phyloP scores from a whole-genome alignment of 2,888 invertebrate genomes.

The Phortica magna region DNA sequence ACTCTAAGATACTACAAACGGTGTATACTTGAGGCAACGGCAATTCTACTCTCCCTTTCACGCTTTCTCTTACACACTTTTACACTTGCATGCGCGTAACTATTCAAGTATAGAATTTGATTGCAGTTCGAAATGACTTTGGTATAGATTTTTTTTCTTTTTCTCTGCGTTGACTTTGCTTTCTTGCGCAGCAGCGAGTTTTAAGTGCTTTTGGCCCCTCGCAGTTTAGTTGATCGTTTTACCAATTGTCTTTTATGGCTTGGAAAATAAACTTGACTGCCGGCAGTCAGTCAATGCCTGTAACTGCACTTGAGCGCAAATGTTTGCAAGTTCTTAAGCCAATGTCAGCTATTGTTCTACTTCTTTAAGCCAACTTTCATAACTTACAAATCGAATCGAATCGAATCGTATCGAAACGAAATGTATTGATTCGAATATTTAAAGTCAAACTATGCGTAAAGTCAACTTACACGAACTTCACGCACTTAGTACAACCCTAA shows the following conservation, averaged over 20 bases:
- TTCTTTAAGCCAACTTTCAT: slow-evolving; percentile 2
- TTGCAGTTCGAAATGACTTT: slow-evolving; percentile 73
- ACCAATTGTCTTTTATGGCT: slow-evolving; percentile 70
- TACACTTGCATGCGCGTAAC: slow-evolving; percentile 35
- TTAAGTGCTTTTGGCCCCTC: slow-evolving; percentile 55
- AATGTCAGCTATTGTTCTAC: background rate
- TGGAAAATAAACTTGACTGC: slow-evolving; percentile 71
- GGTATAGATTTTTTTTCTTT: slow-evolving; percentile 26
- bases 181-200: background rate
- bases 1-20: background rate
- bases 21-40: too few species aligned
- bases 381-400: background rate
- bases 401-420: background rate
- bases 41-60: too few species aligned
- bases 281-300: background rate
- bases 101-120: slow-evolving; percentile 74
- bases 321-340: slow-evolving; percentile 11
- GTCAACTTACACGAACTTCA: slow-evolving; percentile 67
- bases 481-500: too few species aligned
- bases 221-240: slow-evolving; percentile 58
- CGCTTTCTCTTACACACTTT: background rate
- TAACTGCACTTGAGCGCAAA: slow-evolving; percentile 10
- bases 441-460: slow-evolving; percentile 57
- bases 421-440: background rate
- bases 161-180: background rate